These are phyloP conservation scores for Cephus nigrinus DNA, from an alignment of 2,888 invertebrate genomes.

Conservation along the genomic window DNA sequence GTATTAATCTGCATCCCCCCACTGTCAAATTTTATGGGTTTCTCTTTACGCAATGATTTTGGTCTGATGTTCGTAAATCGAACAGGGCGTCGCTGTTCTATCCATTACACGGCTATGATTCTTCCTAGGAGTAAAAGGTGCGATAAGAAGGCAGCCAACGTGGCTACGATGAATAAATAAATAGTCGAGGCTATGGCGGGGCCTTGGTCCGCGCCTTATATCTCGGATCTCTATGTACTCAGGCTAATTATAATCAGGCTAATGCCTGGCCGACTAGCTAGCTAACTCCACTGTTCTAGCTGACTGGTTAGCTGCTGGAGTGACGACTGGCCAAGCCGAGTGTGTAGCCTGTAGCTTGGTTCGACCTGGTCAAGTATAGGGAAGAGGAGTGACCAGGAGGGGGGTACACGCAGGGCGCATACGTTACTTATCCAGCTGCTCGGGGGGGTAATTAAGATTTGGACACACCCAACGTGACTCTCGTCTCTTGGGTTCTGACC, in stretches of 20 bases:
- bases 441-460: constrained; percentile 65
- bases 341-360: not conserved
- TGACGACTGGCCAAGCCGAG: constrained; percentile 24
- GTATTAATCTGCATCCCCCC: not conserved
- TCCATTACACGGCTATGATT: not conserved
- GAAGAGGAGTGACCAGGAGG: not conserved
- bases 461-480: constrained; percentile 63
- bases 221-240: constrained; percentile 63
- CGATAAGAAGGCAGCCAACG: constrained; percentile 14
- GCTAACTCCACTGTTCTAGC: constrained; percentile 11
- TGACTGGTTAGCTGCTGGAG: constrained; percentile 25
- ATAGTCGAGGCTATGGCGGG: constrained; percentile 23
- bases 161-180: constrained; percentile 22
- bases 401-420: not conserved
- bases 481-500: constrained; percentile 62
- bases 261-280: constrained; percentile 55
- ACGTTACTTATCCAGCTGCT: constrained; percentile 57
- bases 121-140: not conserved
- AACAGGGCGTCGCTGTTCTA: not conserved
- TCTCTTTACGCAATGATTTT: not conserved
- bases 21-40: too few relatives aligned
- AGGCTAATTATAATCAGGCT: constrained; percentile 67
- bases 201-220: constrained; percentile 52
- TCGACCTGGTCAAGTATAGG: not conserved
- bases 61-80: not conserved